Conservation (phyloP, 2,888 invertebrate species). For the Limnephilus marmoratus region DNA sequence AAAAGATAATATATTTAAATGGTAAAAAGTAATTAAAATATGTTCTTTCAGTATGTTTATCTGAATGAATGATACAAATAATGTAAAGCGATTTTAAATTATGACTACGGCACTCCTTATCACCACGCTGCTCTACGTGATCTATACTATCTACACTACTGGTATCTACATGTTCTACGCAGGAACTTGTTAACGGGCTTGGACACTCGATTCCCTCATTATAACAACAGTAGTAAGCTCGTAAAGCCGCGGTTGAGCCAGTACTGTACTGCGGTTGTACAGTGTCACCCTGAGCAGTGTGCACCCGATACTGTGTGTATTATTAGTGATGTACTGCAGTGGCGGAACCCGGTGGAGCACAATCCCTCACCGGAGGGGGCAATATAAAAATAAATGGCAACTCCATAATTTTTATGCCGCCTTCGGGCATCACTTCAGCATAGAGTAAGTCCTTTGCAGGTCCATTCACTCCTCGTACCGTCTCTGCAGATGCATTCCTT, state of each 20-base stretch:
- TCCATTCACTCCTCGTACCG: too few relatives aligned
- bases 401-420: too few relatives aligned
- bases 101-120: not conserved
- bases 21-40: too few relatives aligned
- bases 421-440: too few relatives aligned
- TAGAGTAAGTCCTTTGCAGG: too few relatives aligned
- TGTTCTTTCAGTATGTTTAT: too few relatives aligned
- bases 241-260: not conserved
- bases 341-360: not conserved
- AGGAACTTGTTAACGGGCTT: not conserved
- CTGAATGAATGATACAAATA: not conserved
- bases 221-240: not conserved
- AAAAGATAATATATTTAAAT: too few relatives aligned
- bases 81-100: not conserved
- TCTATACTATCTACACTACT: not conserved
- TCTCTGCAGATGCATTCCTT: too few relatives aligned
- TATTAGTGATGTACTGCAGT: not conserved
- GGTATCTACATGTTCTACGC: not conserved
- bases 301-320: not conserved
- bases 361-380: not conserved
- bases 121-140: not conserved
- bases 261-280: not conserved
- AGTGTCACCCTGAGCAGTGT: not conserved
- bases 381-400: not conserved
- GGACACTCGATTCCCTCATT: not conserved